These are phyloP conservation scores for Sinohyriopsis cumingii DNA, from an alignment of 2,888 invertebrate species.

Conservation along the genomic window DNA sequence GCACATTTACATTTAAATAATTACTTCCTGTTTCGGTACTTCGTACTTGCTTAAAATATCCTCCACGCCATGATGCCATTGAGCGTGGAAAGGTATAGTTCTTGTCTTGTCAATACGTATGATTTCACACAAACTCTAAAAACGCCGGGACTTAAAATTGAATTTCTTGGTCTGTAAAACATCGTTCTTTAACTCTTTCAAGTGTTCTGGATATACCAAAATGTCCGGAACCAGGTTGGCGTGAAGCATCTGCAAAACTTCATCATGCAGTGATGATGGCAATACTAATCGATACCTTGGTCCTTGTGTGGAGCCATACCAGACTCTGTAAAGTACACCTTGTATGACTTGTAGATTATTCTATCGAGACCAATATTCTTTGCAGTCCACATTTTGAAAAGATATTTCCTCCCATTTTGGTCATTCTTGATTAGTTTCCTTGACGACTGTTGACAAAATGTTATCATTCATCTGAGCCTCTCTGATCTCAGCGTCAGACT, in stretches of 20 bases:
- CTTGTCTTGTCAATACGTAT: slow-evolving; percentile 19
- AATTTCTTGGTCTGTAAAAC: slow-evolving; percentile 7
- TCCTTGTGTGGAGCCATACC: neutral
- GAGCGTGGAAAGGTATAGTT: slow-evolving; percentile 13
- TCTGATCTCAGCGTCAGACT: neutral
- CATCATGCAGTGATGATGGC: too few species aligned
- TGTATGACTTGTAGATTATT: neutral
- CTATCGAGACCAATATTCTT: slow-evolving; percentile 6
- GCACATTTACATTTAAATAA: too few species aligned
- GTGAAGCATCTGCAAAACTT: too few species aligned
- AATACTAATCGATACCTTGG: too few species aligned
- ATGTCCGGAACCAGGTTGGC: slow-evolving; percentile 1
- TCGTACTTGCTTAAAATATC: too few species aligned
- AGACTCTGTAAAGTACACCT: neutral
- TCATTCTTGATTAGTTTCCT: neutral
- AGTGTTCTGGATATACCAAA: slow-evolving; percentile 9
- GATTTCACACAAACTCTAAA: slow-evolving; percentile 10
- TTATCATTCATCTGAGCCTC: neutral
- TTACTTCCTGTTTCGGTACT: too few species aligned
- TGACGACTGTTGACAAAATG: neutral
- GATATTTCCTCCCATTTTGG: slow-evolving; percentile 2
- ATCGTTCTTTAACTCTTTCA: slow-evolving; percentile 3
- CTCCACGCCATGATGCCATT: too few species aligned
- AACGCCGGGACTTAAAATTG: slow-evolving; percentile 15
- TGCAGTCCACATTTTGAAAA: neutral